phyloP scores from a whole-genome alignment of 2,113 vertebrate species.

The Catagonus wagneri region DNA sequence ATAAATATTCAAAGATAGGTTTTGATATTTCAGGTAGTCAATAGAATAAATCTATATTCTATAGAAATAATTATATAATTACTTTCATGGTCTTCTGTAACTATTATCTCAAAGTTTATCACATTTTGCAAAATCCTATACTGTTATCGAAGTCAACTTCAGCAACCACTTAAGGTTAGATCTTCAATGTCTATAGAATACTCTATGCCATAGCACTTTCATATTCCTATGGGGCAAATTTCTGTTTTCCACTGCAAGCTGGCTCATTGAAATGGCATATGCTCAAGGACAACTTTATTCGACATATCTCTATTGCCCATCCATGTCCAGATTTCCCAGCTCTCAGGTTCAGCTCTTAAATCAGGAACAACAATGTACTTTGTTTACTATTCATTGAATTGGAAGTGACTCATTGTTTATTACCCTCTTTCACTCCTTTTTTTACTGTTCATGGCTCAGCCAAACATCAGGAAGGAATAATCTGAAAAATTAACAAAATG shows the following conservation, averaged over 20 bases:
- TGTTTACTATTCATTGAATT: background rate
- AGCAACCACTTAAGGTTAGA: background rate
- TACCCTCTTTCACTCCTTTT: background rate
- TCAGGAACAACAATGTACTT: background rate
- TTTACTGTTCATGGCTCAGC: slow-evolving; percentile 14
- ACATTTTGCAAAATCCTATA: background rate
- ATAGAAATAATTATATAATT: background rate
- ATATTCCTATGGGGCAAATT: background rate
- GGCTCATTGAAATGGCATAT: background rate
- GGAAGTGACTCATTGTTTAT: background rate
- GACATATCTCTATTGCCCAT: background rate
- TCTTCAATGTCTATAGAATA: background rate
- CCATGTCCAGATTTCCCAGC: background rate
- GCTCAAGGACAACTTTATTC: background rate
- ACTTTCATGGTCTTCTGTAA: background rate
- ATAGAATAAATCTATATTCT: background rate
- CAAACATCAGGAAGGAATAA: slow-evolving; percentile 64
- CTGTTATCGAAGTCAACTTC: background rate
- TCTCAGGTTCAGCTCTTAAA: background rate
- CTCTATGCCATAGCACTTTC: background rate
- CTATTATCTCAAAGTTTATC: slow-evolving; percentile 12
- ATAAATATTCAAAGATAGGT: background rate
- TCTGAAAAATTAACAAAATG: slow-evolving; percentile 50
- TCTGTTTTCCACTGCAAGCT: background rate
- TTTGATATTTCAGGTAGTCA: background rate